phyloP scores from a whole-genome alignment of 2,113 vertebrate species.

The Brachyhypopomus occidentalis region DNA sequence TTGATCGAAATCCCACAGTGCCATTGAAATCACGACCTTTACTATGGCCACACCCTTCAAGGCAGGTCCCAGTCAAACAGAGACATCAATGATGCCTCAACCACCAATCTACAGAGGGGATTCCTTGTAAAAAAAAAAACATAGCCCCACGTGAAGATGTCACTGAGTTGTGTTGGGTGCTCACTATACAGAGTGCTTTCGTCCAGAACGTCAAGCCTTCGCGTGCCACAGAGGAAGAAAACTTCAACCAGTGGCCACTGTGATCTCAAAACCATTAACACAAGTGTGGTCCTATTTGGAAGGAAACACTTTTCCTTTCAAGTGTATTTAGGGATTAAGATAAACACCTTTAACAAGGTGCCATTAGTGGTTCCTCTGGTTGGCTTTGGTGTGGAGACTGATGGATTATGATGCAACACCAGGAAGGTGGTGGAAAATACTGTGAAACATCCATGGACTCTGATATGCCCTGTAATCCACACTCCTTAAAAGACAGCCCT shows the following conservation, averaged over 20 bases:
- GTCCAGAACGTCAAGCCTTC: neutral
- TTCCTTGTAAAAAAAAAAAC: neutral
- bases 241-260: neutral
- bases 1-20: slow-evolving; percentile 67
- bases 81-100: slow-evolving; percentile 56
- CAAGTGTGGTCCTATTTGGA: slow-evolving; percentile 60
- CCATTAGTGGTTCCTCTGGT: slow-evolving; percentile 70
- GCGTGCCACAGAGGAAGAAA: neutral
- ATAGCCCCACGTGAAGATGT: neutral
- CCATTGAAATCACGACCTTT: slow-evolving; percentile 81
- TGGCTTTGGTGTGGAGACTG: slow-evolving; percentile 38
- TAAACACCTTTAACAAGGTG: slow-evolving; percentile 78
- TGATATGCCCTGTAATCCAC: neutral
- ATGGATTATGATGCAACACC: slow-evolving; percentile 32
- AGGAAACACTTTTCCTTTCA: slow-evolving; percentile 76
- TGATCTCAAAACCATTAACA: slow-evolving; percentile 53
- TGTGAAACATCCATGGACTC: neutral
- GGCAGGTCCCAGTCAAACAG: slow-evolving; percentile 61
- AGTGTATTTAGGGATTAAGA: slow-evolving; percentile 78
- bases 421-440: neutral
- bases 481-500: neutral
- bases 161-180: neutral
- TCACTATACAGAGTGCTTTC: neutral
- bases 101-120: slow-evolving; percentile 5
- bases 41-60: slow-evolving; percentile 58